These are phyloP conservation scores for Bathynomus jamesi DNA, from an alignment of 1,140 invertebrate species.

Conservation along the genomic window DNA sequence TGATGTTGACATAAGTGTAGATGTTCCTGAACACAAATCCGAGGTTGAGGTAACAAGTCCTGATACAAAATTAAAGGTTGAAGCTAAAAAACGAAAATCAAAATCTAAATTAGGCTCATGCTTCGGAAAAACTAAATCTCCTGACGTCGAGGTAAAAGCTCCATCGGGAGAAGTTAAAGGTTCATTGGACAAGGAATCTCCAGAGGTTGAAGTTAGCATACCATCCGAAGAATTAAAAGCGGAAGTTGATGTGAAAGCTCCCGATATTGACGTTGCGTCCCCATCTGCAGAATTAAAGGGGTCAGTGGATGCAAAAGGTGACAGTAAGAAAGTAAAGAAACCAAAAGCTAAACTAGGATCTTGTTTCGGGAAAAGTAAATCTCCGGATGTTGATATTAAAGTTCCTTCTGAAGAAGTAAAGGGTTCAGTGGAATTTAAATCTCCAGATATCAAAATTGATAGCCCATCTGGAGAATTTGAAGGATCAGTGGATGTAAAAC, in stretches of 20 bases:
- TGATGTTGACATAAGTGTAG: neutral
- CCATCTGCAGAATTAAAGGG: neutral
- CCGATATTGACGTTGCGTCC: neutral
- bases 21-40: neutral
- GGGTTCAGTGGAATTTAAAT: too few relatives aligned
- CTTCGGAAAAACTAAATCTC: constrained; percentile 17
- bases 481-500: too few relatives aligned
- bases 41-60: constrained; percentile 4
- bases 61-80: constrained; percentile 10
- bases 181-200: neutral
- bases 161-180: constrained; percentile 1
- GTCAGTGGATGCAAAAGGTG: constrained; percentile 7
- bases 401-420: too few relatives aligned
- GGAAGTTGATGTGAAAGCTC: neutral
- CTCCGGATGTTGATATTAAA: constrained; percentile 7
- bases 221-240: constrained; percentile 8
- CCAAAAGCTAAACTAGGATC: constrained; percentile 7
- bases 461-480: too few relatives aligned
- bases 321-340: neutral
- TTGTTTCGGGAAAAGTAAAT: constrained; percentile 11
- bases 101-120: constrained; percentile 21
- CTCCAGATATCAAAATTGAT: too few relatives aligned
- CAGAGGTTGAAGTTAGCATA: neutral
- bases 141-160: constrained; percentile 12
- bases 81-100: constrained; percentile 15